Conservation (phyloP, 37 sponge, comb jelly and placozoan genomes). For the Geodia barretti region DNA sequence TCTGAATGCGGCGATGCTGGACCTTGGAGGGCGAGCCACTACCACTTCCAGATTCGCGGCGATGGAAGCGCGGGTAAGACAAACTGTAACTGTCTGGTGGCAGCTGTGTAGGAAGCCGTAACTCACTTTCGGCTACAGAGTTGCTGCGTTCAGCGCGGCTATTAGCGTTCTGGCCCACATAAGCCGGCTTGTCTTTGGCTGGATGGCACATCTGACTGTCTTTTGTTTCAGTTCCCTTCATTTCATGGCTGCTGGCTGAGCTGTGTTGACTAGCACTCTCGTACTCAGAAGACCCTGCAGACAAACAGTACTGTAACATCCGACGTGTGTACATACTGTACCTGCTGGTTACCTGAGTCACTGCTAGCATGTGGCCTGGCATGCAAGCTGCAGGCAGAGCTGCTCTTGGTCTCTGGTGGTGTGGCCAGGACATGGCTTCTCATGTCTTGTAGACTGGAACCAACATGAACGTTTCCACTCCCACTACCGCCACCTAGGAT, state of each 20-base stretch:
- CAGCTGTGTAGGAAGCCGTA: neutral
- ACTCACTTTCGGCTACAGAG: slow-evolving; percentile 2
- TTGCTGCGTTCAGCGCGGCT: neutral
- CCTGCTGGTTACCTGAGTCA: slow-evolving; percentile 1
- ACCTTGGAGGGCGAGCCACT: neutral
- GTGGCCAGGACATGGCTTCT: neutral
- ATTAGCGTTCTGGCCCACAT: neutral
- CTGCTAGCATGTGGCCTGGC: neutral
- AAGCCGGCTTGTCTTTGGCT: neutral
- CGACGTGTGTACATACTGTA: no score
- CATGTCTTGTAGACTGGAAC: slow-evolving; percentile 33
- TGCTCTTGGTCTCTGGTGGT: neutral
- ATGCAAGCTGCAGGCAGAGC: slow-evolving; percentile 20
- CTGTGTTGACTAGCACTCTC: slow-evolving; percentile 2
- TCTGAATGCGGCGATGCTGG: slow-evolving; percentile 10
- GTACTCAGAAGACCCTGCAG: neutral
- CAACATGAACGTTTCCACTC: neutral
- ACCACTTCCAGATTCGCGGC: neutral
- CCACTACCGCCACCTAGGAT: neutral
- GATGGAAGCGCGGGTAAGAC: neutral
- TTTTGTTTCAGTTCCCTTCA: neutral
- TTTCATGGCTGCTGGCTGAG: neutral
- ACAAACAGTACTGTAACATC: neutral
- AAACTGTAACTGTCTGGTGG: neutral
- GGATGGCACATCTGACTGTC: neutral